Base-by-base conservation (phyloP, 2,113 vertebrate genomes). In the Pelvicachromis taeniatus region DNA sequence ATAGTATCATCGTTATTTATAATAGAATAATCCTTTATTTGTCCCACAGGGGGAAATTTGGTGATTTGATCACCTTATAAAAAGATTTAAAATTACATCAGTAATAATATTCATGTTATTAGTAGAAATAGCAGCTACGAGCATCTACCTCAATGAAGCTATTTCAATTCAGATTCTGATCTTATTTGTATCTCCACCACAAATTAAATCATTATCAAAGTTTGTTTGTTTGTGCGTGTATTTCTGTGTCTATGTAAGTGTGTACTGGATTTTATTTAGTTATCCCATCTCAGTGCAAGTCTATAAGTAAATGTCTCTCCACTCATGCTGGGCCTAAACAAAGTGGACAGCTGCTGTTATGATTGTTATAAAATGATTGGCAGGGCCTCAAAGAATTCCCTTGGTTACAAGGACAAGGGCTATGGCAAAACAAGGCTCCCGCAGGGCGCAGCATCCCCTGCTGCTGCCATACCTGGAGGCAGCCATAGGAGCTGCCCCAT, bases 331-430 rank as follows among this genome's bases (percentile, higher is more conserved):
- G 31, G 58, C 42, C 38, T 78, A 63, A 87, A 65, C 70, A 86
- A 86, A 61, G 78, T 61, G 42, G 75, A 48, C 65, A 83, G 75
- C 86, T 58, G 84, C 31, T 81, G 33, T 73, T 75, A 65, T 77
- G 58, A 81, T 89, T 86, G 82, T 80, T 80, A 88, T 88, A 63
- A 83, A 88, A 88, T 93, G 92, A 94, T 88, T 94, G 92, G 68
- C 93, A 93, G 86, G 61, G 81, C 81, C 80, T 87, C 50, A 83
- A 38, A 87, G 54, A 90, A 81, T 84, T 92, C 70, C 88, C 78
- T 86, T 78, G 81, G 87, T 82, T 82, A 63, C 42, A 61, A 78
- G 75, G 75, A 83, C 90, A 35, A 45, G 16, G 78, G 81, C 54
- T 29, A 82, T 9, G 38, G 85, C 83, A 88, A 95, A 91, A 91